Evolutionary conservation across 2,888 invertebrate genomes (phyloP).

Genomic region (Caenorhabditis sulstoni): DNA sequence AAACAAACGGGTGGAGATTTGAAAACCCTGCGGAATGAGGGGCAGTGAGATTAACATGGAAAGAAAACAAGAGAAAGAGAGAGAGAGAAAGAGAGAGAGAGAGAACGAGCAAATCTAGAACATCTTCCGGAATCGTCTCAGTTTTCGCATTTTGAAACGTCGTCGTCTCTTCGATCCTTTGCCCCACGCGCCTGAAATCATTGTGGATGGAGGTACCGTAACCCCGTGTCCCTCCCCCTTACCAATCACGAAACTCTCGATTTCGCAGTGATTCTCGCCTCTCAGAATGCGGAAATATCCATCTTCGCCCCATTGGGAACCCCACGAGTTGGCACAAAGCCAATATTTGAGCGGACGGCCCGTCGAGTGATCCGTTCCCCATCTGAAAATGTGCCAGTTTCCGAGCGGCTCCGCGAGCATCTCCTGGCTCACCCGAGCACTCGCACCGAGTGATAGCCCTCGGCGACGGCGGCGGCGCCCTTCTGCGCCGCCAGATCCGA

Average conservation of each 20-base stretch:
- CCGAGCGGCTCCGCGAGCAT: background rate
- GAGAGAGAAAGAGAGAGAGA: conserved; percentile 1
- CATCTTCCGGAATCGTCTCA: conserved; percentile 67
- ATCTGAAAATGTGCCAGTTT: conserved; percentile 81
- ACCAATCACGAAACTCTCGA: conserved; percentile 91
- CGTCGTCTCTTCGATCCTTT: conserved; percentile 73
- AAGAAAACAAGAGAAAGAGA: conserved; percentile 9
- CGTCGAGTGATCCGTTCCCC: conserved; percentile 87
- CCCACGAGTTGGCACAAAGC: conserved; percentile 96
- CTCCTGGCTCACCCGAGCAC: conserved; percentile 86
- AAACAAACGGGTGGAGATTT: conserved; percentile 9
- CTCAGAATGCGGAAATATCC: conserved; percentile 92
- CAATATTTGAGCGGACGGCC: conserved; percentile 87
- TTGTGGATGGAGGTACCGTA: no score
- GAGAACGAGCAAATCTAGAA: conserved; percentile 21
- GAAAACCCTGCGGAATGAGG: conserved; percentile 31
- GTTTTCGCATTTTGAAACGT: conserved; percentile 75
- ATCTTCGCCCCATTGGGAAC: conserved; percentile 91
- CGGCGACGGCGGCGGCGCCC: conserved; percentile 73
- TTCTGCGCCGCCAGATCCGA: conserved; percentile 72
- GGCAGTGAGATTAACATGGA: conserved; percentile 55
- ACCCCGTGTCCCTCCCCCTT: background rate
- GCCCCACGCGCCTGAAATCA: conserved; percentile 73
- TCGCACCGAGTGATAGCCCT: conserved; percentile 90
- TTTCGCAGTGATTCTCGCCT: conserved; percentile 90